phyloP scores from a whole-genome alignment of 1,140 invertebrate species.

The Drosophila navojoa region DNA sequence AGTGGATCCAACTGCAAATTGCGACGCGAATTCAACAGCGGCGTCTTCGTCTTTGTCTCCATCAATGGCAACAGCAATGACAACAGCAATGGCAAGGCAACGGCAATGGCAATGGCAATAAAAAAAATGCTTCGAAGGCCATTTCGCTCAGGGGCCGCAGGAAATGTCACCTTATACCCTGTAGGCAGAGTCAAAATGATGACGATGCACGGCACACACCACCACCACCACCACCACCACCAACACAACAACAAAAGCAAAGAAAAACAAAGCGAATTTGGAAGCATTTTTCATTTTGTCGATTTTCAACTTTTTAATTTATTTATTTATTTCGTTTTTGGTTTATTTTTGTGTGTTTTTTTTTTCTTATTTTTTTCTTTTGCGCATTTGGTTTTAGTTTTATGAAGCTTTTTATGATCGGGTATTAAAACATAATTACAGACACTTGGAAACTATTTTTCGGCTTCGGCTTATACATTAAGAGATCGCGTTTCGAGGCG shows the following conservation, averaged over 20 bases:
- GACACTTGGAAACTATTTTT: conserved; percentile 26
- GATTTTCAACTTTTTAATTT: conserved; percentile 30
- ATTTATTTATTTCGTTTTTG: conserved; percentile 21
- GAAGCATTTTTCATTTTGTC: conserved; percentile 27
- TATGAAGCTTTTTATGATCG: conserved; percentile 29
- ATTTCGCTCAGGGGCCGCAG: conserved; percentile 51
- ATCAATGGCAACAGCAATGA: background rate
- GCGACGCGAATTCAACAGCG: conserved; percentile 36
- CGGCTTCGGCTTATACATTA: conserved; percentile 34
- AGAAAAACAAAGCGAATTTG: conserved; percentile 19
- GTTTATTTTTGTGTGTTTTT: too few species aligned
- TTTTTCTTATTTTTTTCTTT: conserved; percentile 6
- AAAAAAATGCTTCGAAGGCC: conserved; percentile 71
- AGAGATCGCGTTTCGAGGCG: conserved; percentile 3
- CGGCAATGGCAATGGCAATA: background rate
- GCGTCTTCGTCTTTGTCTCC: conserved; percentile 5
- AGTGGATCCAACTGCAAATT: conserved; percentile 30
- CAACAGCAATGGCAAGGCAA: background rate
- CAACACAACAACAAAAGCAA: background rate
- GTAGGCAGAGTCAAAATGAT: conserved; percentile 48
- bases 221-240: background rate
- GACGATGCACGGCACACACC: conserved; percentile 46
- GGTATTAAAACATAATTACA: conserved; percentile 43
- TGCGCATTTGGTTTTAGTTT: conserved; percentile 43
- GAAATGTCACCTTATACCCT: conserved; percentile 73